Evolutionary conservation across 2,888 invertebrate genomes (phyloP).

Genomic region (Chelonus formosanus): DNA sequence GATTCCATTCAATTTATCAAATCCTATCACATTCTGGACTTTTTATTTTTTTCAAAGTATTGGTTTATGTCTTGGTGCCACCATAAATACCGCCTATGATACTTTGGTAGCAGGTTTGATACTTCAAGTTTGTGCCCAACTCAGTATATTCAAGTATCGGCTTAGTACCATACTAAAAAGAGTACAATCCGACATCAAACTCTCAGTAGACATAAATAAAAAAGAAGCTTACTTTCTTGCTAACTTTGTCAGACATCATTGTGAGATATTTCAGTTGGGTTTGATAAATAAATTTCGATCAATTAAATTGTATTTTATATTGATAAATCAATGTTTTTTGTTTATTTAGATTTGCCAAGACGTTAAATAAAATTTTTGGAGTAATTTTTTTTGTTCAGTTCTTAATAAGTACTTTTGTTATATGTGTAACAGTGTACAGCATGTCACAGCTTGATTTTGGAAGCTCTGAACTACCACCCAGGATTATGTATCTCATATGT

Average conservation of each 20-base stretch:
- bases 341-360: slow-evolving; percentile 15
- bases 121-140: slow-evolving; percentile 42
- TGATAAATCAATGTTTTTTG: neutral
- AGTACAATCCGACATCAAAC: neutral
- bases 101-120: slow-evolving; percentile 42
- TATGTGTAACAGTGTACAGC: slow-evolving; percentile 29
- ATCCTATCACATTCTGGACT: slow-evolving; percentile 34
- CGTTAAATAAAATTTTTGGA: slow-evolving; percentile 21
- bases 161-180: slow-evolving; percentile 11
- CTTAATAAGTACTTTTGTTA: slow-evolving; percentile 22
- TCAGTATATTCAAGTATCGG: slow-evolving; percentile 36
- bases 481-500: slow-evolving; percentile 20
- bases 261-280: slow-evolving; percentile 28
- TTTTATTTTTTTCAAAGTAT: slow-evolving; percentile 35
- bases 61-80: slow-evolving; percentile 12
- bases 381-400: slow-evolving; percentile 24
- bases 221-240: slow-evolving; percentile 1
- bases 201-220: neutral
- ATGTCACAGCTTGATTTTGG: slow-evolving; percentile 18
- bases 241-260: slow-evolving; percentile 21
- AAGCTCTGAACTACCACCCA: slow-evolving; percentile 14
- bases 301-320: slow-evolving; percentile 14
- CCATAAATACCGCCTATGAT: slow-evolving; percentile 40
- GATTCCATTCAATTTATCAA: slow-evolving; percentile 41
- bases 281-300: neutral